Evolutionary conservation across 2,888 invertebrate species (phyloP), one percentile per base, ranked within the genome.

Genomic region (Hyposoter didymator): DNA sequence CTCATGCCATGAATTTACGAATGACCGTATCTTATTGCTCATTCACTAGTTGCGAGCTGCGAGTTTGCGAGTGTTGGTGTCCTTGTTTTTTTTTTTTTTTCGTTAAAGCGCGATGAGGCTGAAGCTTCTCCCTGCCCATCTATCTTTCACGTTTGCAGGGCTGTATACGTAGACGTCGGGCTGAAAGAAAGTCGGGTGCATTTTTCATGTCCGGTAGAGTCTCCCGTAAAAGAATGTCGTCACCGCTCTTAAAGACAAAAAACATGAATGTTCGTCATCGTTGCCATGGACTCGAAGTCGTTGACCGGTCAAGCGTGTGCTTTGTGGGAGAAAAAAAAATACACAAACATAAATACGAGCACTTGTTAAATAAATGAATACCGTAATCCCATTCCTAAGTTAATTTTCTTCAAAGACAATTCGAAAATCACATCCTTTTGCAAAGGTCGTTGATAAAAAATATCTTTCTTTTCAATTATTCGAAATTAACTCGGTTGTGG

Each of bases 101-200:
- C 22, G 52, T 59, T 22, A 14, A 59, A 39, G 22, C 52, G 52
- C 14, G 39, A 83, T 69, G 22, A 22, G 70, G 62, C 47, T 59
- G 45, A 43, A 69, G 12, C 75, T 76, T 82, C 35, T 70, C 82
- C 76, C 76, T 73, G n/a, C 79, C 82, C 70, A 82, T 82, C 70
- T 55, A 78, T 78, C 52, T 64, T 62, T n/a, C 17, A 47, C 52
- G 64, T 19, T 67, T 35, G 17, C 35, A n/a, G 49, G 59, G n/a
- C 28, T 39, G 52, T 7, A 39, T 39, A 32, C 39, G n/a, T 7
- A 45, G 78, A 73, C 67, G 66, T 78, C 64, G 62, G 14, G 70
- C 55, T 55, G 55, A 85, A 79, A 80, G 59, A 79, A 85, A 79
- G 85, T 79, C 74, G 78, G 75, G 74, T 85, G 72, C 72, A 75